Evolutionary conservation across 2,113 vertebrate species (phyloP).

Genomic region (Tyto alba): DNA sequence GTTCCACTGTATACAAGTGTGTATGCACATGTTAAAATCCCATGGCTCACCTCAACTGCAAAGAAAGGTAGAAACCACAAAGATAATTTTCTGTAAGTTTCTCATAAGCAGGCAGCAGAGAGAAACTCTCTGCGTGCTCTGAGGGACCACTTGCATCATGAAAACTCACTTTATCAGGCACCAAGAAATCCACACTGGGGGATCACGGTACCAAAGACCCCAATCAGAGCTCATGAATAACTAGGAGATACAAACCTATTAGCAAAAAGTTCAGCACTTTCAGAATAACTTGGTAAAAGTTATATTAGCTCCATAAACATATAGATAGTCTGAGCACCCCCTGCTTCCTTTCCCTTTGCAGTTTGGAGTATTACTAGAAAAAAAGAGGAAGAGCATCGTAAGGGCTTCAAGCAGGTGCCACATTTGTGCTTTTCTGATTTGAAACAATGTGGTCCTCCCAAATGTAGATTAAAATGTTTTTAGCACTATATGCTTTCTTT

Average conservation of each 20-base stretch:
- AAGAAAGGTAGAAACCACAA: background rate
- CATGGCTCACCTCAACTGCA: background rate
- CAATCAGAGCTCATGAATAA: background rate
- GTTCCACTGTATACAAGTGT: background rate
- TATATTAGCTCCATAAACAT: background rate
- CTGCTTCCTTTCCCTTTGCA: background rate
- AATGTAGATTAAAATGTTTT: background rate
- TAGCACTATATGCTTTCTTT: background rate
- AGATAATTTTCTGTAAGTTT: background rate
- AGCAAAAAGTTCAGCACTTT: background rate
- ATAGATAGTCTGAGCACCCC: background rate
- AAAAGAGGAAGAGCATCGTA: background rate
- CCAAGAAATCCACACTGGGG: background rate
- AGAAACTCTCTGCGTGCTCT: background rate
- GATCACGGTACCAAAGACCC: background rate
- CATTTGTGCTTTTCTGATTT: background rate
- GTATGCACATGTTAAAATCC: background rate
- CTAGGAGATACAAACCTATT: background rate
- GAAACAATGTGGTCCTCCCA: background rate
- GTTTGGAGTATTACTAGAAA: background rate
- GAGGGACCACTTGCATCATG: accelerated
- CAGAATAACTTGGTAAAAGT: background rate
- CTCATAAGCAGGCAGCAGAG: background rate
- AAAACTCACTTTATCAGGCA: background rate
- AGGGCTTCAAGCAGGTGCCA: background rate